phyloP scores from a whole-genome alignment of 2,113 vertebrate species.

The Hippocampus guttulatus region DNA sequence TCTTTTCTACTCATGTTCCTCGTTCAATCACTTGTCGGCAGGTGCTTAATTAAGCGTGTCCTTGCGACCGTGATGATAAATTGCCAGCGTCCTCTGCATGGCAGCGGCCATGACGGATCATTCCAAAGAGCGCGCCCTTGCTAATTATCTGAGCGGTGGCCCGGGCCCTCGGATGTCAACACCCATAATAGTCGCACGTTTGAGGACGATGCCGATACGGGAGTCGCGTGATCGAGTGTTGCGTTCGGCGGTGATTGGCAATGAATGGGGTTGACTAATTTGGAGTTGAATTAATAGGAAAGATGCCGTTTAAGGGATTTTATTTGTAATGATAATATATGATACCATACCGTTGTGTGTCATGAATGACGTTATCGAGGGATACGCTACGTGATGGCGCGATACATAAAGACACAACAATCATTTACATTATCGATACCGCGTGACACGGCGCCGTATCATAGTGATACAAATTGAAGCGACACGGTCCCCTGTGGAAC shows the following conservation, averaged over 20 bases:
- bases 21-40: background rate
- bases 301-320: too few species aligned
- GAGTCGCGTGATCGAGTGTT: constrained; percentile 11
- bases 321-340: too few species aligned
- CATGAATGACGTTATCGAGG: too few species aligned
- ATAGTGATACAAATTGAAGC: too few species aligned
- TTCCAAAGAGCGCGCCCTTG: constrained; percentile 45
- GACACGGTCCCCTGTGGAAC: constrained; percentile 25
- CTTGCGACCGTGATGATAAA: constrained; percentile 50
- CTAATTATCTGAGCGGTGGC: constrained; percentile 53
- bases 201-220: constrained; percentile 65
- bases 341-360: too few species aligned
- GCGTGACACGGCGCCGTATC: too few species aligned
- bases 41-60: background rate
- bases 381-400: too few species aligned
- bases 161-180: constrained; percentile 49
- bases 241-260: background rate
- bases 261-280: too few species aligned
- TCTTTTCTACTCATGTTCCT: background rate
- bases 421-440: too few species aligned
- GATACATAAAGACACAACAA: too few species aligned
- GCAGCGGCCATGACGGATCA: constrained; percentile 57
- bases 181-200: constrained; percentile 49
- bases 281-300: too few species aligned
- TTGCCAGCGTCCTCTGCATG: constrained; percentile 38